A percentile compares a stretch with the other conserved stretches of the same genome.
These are phyloP conservation scores for Caenorhabditis afra DNA, from an alignment of 2,888 invertebrate species.

Conservation along the genomic window DNA sequence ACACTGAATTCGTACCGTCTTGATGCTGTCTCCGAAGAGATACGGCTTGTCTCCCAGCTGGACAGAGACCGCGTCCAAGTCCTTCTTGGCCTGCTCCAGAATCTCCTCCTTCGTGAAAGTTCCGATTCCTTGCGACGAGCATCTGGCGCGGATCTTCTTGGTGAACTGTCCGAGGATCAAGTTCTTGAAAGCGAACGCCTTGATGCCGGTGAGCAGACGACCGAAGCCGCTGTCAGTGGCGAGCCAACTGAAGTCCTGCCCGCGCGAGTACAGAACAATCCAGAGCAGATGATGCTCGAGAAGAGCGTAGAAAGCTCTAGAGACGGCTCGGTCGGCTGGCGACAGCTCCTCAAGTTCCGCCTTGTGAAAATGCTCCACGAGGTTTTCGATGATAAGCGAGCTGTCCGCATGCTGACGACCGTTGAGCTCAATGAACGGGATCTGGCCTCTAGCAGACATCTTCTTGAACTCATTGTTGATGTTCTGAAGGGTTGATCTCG, in stretches of 20 bases:
- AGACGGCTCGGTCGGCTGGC: conserved; percentile 63
- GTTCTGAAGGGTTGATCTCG: conserved; percentile 64
- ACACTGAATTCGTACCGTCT: conserved; percentile 59
- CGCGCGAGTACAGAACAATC: conserved; percentile 68
- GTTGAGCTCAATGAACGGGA: conserved; percentile 95
- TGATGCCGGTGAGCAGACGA: conserved; percentile 65
- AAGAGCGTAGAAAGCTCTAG: conserved; percentile 69
- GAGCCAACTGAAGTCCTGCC: conserved; percentile 66
- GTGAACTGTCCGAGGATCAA: conserved; percentile 36
- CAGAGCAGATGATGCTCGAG: conserved; percentile 73
- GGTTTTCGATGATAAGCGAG: conserved; percentile 86
- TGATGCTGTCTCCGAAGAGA: conserved; percentile 68
- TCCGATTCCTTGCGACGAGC: conserved; percentile 73
- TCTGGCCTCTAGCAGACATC: conserved; percentile 79
- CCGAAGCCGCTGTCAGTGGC: conserved; percentile 68
- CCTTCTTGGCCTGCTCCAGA: conserved; percentile 78
- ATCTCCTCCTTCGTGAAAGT: conserved; percentile 81
- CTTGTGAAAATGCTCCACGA: conserved; percentile 61
- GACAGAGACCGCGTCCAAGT: conserved; percentile 80
- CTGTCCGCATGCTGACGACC: conserved; percentile 95
- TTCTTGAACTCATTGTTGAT: conserved; percentile 75
- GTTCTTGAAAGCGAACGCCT: conserved; percentile 69
- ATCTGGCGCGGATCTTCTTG: conserved; percentile 33
- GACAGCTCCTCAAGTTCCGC: conserved; percentile 56
- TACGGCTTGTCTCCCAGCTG: conserved; percentile 79